These are phyloP conservation scores for Copidosoma floridanum DNA, from an alignment of 1,140 invertebrate genomes.

Conservation along the genomic window DNA sequence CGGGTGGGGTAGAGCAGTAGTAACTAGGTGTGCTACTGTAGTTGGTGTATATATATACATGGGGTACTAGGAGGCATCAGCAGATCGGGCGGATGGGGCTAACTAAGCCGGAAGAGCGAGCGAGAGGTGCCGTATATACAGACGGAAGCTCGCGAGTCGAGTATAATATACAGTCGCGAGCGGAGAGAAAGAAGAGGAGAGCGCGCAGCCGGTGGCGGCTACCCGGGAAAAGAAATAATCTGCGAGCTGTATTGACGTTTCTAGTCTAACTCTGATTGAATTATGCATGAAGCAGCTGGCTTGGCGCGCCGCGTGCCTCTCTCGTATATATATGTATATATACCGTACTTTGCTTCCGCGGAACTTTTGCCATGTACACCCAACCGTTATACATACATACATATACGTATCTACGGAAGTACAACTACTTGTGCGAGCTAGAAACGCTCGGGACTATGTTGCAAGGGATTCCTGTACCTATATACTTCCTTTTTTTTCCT, in stretches of 20 bases:
- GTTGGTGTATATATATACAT: not conserved
- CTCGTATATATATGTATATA: not conserved
- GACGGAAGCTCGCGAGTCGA: conserved; percentile 36
- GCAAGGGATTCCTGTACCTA: too few relatives aligned
- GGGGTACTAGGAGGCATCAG: not conserved
- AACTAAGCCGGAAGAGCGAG: conserved; percentile 13
- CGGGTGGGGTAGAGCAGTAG: too few relatives aligned
- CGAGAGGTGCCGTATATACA: conserved; percentile 29
- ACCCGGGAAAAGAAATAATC: conserved; percentile 60
- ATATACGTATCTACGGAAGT: too few relatives aligned
- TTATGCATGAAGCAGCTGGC: conserved; percentile 56
- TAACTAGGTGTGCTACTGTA: too few relatives aligned
- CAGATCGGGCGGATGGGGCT: conserved; percentile 46
- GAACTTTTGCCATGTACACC: too few relatives aligned
- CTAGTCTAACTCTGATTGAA: conserved; percentile 60
- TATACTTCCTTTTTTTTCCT: too few relatives aligned
- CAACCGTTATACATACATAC: too few relatives aligned
- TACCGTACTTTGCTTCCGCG: too few relatives aligned
- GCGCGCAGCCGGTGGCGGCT: conserved; percentile 45
- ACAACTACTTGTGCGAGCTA: too few relatives aligned
- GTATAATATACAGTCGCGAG: too few relatives aligned
- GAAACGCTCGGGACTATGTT: too few relatives aligned
- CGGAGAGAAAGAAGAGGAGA: conserved; percentile 27
- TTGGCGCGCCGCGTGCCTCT: not conserved
- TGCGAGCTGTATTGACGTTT: conserved; percentile 60